Evolutionary conservation across 2,888 invertebrate species (phyloP).

Genomic region (Pasiphila rectangulata): DNA sequence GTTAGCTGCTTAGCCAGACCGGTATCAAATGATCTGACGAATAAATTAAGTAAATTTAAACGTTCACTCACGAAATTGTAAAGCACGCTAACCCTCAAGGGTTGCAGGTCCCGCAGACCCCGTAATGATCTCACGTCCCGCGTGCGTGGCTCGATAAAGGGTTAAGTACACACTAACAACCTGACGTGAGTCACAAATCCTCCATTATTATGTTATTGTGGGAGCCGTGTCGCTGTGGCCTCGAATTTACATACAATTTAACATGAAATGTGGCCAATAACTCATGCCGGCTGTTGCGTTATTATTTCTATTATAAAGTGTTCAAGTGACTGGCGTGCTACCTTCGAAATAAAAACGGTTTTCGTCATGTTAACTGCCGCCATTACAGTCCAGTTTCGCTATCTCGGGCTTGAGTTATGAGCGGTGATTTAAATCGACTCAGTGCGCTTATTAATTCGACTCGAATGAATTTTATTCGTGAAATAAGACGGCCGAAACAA

Average conservation of each 20-base stretch:
- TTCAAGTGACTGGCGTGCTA: conserved; percentile 66
- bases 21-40: conserved; percentile 28
- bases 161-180: conserved; percentile 80
- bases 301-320: conserved; percentile 78
- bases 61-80: conserved; percentile 32
- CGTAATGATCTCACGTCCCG: conserved; percentile 78
- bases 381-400: conserved; percentile 52
- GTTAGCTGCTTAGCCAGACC: conserved; percentile 47
- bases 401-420: conserved; percentile 52
- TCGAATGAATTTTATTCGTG: conserved; percentile 43
- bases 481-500: conserved; percentile 46
- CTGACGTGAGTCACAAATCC: conserved; percentile 80
- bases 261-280: conserved; percentile 79
- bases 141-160: conserved; percentile 79
- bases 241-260: conserved; percentile 80
- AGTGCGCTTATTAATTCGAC: conserved; percentile 44
- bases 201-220: conserved; percentile 81
- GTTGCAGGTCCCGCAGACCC: conserved; percentile 54
- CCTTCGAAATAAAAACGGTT: conserved; percentile 47
- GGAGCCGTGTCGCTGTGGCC: conserved; percentile 73
- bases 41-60: conserved; percentile 32
- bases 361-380: conserved; percentile 58
- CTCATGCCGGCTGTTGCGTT: conserved; percentile 72
- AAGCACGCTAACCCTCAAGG: conserved; percentile 29
- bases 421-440: conserved; percentile 51